Conservation (phyloP, 2,888 invertebrate species). For the Portevinia maculata region DNA sequence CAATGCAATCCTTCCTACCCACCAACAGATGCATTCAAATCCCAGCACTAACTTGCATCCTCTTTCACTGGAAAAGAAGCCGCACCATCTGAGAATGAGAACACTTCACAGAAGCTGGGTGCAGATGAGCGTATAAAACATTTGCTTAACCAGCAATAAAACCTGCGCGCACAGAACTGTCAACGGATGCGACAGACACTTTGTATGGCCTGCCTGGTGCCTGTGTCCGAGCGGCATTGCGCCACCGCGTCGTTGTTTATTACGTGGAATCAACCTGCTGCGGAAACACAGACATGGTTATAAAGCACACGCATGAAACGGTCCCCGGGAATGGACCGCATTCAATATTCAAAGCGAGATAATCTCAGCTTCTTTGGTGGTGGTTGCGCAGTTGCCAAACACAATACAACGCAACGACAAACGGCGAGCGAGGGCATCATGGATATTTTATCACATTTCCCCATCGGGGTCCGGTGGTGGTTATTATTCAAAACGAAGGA, state of each 20-base stretch:
- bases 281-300: slow-evolving; percentile 48
- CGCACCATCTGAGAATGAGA: slow-evolving; percentile 18
- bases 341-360: slow-evolving; percentile 53
- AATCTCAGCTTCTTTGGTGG: slow-evolving; percentile 54
- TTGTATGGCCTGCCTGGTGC: slow-evolving; percentile 51
- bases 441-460: slow-evolving; percentile 72
- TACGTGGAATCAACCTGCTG: slow-evolving; percentile 69
- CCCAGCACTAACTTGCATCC: slow-evolving; percentile 28
- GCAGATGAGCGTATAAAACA: slow-evolving; percentile 74
- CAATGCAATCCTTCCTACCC: slow-evolving; percentile 30
- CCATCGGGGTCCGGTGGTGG: slow-evolving; percentile 71
- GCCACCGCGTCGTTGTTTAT: slow-evolving; percentile 61
- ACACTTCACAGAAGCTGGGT: slow-evolving; percentile 65
- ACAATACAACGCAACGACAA: slow-evolving; percentile 1
- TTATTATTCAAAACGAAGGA: slow-evolving; percentile 73
- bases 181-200: slow-evolving; percentile 74
- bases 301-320: slow-evolving; percentile 70
- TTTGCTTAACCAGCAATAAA: slow-evolving; percentile 75
- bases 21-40: slow-evolving; percentile 1
- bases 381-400: not conserved
- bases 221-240: slow-evolving; percentile 36
- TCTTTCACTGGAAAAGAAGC: slow-evolving; percentile 48
- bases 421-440: slow-evolving; percentile 12
- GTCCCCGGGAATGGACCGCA: slow-evolving; percentile 38
- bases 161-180: slow-evolving; percentile 73